A percentile compares a stretch with the other conserved stretches of the same genome.
These are phyloP conservation scores for Steatocranus sp. DNA, from an alignment of 2,797 vertebrate species.

Conservation along the genomic window DNA sequence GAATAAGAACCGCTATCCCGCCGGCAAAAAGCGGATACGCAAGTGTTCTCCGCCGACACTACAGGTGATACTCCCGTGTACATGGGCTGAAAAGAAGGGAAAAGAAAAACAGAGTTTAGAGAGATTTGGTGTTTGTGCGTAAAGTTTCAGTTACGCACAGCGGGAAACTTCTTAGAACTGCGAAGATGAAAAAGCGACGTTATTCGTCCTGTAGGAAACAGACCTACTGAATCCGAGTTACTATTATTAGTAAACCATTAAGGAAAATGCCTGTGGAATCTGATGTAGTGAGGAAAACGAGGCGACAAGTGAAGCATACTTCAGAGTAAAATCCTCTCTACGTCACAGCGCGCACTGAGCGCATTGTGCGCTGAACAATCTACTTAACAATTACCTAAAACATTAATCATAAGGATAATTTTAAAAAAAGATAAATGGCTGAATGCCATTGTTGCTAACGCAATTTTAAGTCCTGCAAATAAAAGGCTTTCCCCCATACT, in stretches of 20 bases:
- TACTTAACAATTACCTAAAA: not conserved
- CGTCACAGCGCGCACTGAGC: conserved; percentile 27
- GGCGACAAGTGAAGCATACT: conserved; percentile 14
- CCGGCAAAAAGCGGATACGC: conserved; percentile 19
- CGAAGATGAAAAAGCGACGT: not conserved
- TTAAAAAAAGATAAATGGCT: not conserved
- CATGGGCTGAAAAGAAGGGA: conserved; percentile 60
- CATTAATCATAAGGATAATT: not conserved
- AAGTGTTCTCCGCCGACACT: conserved; percentile 44
- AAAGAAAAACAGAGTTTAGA: conserved; percentile 39
- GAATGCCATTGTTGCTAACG: not conserved
- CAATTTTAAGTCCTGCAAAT: not conserved
- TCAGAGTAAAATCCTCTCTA: not conserved
- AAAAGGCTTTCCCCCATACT: conserved; percentile 57
- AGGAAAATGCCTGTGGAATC: not conserved
- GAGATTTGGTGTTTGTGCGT: conserved; percentile 41
- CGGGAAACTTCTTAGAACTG: not conserved
- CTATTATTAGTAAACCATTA: not conserved
- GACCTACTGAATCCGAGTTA: not conserved
- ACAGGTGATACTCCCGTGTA: conserved; percentile 37
- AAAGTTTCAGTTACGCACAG: conserved; percentile 54
- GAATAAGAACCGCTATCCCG: conserved; percentile 14
- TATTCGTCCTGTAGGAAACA: not conserved
- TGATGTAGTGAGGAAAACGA: conserved; percentile 2
- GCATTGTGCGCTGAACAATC: not conserved